Evolutionary conservation across 2,797 vertebrate species (phyloP), one percentile per base, ranked within the genome.

Genomic region (Bradypodion ventrale): DNA sequence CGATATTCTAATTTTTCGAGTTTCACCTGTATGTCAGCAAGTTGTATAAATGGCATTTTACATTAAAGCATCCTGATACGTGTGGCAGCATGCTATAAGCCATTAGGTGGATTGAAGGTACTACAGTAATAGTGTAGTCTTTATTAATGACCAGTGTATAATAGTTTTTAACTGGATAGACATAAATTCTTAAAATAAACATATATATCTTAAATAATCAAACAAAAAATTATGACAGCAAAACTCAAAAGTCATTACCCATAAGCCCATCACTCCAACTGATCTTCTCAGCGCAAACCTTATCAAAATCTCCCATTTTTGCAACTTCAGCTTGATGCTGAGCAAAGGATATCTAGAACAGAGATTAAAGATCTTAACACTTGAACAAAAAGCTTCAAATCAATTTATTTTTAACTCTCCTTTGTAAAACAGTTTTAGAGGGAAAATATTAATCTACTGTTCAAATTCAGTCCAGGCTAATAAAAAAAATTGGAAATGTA

Each of bases 291-390:
- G 91, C 89, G 76, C 96, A 97, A n/a, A 84, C 1, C 0, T 90
- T 68, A 59, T 96, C 94, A 0, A 95, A 46, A 0, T 92, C 90
- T 10, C 94, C 96, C 96, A 98, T 94, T 94, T 97, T 97, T 7
- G 96, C 95, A 0, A 98, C 92, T 37, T 97, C 96, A 1, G 95
- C 97, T 87, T 98, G 97, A 85, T 97, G 97, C 78, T 98, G 96
- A 0, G 98, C 98, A 76, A 98, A 99, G 21, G 97, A 97, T 91
- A 95, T 88, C 98, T 99, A 35, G 15, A 44, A 85, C 75, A 82
- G 76, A 85, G 66, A 2, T 60, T 9, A 4, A 62, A 42, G 15
- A 46, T 69, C 3, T 52, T 0, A 1, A 2, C 56, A 40, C 25
- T 75, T 62, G n/a, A 56, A 63, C 46, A 49, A 60, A 60, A 83